Conservation (phyloP, 37 sponge, comb jelly and placozoan genomes). For the Diacarnus erythraeanus region DNA sequence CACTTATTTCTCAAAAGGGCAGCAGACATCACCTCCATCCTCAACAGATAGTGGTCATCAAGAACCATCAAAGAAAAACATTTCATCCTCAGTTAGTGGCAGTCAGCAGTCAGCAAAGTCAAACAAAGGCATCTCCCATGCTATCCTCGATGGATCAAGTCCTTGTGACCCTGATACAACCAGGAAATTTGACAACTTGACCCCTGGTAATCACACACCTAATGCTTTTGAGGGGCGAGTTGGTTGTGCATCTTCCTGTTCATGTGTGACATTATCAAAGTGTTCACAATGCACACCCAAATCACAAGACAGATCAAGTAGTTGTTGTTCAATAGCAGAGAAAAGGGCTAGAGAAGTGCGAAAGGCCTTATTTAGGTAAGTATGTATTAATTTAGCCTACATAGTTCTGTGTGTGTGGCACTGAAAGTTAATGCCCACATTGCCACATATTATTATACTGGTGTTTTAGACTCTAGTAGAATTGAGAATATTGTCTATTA, state of each 20-base stretch:
- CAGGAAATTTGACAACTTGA: background rate
- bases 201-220: background rate
- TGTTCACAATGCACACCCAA: background rate
- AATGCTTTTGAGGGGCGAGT: no score
- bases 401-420: background rate
- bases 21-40: no score
- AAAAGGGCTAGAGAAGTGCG: background rate
- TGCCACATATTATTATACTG: no score
- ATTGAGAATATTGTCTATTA: no score
- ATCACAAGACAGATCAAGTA: background rate
- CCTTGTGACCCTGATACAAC: background rate
- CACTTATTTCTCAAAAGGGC: background rate
- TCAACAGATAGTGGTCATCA: no score
- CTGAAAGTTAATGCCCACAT: no score
- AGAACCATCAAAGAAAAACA: no score
- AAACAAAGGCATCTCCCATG: background rate
- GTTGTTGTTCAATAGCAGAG: background rate
- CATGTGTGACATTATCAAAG: background rate
- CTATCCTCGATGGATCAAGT: background rate
- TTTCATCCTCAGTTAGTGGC: background rate
- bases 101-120: background rate
- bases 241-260: background rate
- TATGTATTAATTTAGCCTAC: background rate
- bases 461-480: no score
- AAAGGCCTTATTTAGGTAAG: background rate